A percentile compares a stretch with the other conserved stretches of the same genome.
phyloP scores from a whole-genome alignment of 2,888 invertebrate genomes.

The Spicauda simplicius region DNA sequence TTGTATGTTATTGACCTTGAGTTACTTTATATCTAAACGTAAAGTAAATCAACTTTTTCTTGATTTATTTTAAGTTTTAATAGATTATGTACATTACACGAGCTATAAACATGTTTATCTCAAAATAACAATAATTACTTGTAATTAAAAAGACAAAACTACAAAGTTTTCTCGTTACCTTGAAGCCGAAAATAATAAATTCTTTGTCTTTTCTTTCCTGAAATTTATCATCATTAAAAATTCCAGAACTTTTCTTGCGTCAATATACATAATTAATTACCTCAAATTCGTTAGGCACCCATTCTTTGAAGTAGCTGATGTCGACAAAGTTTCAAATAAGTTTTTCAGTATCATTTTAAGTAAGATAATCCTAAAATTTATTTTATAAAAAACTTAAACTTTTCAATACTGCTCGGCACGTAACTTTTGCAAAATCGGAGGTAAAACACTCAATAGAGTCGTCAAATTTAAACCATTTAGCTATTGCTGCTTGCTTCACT shows the following conservation, averaged over 20 bases:
- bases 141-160: slow-evolving; percentile 6
- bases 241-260: slow-evolving; percentile 26
- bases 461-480: too few relatives aligned
- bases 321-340: slow-evolving; percentile 2
- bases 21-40: too few relatives aligned
- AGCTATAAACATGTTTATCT: too few relatives aligned
- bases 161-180: slow-evolving; percentile 13
- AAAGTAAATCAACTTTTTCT: too few relatives aligned
- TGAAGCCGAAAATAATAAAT: slow-evolving; percentile 17
- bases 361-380: not conserved
- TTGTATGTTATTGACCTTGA: too few relatives aligned
- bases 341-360: slow-evolving; percentile 9
- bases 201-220: slow-evolving; percentile 13
- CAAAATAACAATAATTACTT: too few relatives aligned
- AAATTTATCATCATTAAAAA: slow-evolving; percentile 33
- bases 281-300: slow-evolving; percentile 27
- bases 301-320: slow-evolving; percentile 15
- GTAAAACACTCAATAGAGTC: too few relatives aligned
- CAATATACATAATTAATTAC: slow-evolving; percentile 38
- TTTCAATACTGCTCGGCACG: too few relatives aligned
- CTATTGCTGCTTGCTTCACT: too few relatives aligned
- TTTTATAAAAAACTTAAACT: not conserved
- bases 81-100: too few relatives aligned
- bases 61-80: too few relatives aligned
- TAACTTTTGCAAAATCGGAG: too few relatives aligned